Conservation (phyloP, 2,797 vertebrate species). For the Arnoldichthys spilopterus region DNA sequence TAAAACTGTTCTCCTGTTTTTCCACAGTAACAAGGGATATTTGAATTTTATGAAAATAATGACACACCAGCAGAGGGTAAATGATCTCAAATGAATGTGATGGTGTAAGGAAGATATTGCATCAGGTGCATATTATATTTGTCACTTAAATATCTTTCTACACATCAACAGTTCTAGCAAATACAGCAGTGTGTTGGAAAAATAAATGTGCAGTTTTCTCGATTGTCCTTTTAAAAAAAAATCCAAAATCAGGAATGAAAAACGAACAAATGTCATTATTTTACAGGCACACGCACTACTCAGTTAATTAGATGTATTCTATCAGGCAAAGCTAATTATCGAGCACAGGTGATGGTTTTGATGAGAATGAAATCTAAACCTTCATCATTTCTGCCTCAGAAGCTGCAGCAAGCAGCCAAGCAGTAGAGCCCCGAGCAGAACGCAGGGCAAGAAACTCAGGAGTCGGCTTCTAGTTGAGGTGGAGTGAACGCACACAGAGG, state of each 20-base stretch:
- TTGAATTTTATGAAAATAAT: conserved; percentile 32
- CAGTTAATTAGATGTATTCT: neutral
- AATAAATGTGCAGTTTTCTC: neutral
- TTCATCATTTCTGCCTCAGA: neutral
- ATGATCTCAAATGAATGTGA: neutral
- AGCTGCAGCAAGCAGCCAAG: conserved; percentile 12
- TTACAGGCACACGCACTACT: neutral
- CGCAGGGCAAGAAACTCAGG: conserved; percentile 3
- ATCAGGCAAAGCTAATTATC: conserved; percentile 6
- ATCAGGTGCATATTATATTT: neutral
- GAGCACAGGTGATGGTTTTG: conserved; percentile 2
- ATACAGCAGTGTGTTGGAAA: neutral
- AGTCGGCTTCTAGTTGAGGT: conserved; percentile 16
- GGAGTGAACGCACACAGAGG: neutral
- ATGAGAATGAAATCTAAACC: conserved; percentile 24
- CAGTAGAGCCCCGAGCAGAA: conserved; percentile 3
- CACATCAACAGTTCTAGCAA: neutral
- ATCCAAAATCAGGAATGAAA: neutral
- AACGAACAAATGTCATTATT: neutral
- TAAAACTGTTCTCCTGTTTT: conserved; percentile 21
- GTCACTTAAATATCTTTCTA: neutral
- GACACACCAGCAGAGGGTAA: conserved; percentile 16
- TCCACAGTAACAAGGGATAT: neutral
- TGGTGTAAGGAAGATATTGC: conserved; percentile 3
- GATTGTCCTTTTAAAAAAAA: neutral